These are phyloP conservation scores for Cherax quadricarinatus DNA, from an alignment of 1,140 invertebrate genomes.

Conservation along the genomic window DNA sequence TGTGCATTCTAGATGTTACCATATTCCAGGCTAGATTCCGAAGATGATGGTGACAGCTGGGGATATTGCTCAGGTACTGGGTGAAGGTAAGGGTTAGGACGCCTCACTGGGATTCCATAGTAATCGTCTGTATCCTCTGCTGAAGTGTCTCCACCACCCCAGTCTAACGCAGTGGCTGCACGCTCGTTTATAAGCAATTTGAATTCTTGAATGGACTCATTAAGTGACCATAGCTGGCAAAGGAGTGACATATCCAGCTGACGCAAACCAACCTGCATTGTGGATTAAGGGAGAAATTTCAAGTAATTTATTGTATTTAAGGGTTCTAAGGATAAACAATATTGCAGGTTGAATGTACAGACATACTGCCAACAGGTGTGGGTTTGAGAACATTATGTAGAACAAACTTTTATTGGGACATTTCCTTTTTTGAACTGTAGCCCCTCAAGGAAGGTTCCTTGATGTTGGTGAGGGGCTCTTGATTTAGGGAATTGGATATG, in stretches of 20 bases:
- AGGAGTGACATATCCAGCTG: constrained; percentile 77
- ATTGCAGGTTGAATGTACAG: too few species aligned
- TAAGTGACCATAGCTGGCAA: constrained; percentile 77
- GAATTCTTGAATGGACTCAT: constrained; percentile 77
- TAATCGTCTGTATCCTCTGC: constrained; percentile 73
- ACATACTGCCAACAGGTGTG: too few species aligned
- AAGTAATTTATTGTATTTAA: not conserved
- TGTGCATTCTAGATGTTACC: constrained; percentile 67
- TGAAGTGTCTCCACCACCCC: constrained; percentile 71
- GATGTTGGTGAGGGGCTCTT: too few species aligned
- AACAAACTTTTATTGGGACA: too few species aligned
- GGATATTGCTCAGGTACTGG: constrained; percentile 68
- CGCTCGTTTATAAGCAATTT: constrained; percentile 74
- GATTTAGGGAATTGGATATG: too few species aligned
- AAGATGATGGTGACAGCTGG: constrained; percentile 70
- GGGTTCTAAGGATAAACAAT: too few species aligned
- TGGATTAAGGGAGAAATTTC: not conserved
- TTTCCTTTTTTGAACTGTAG: too few species aligned
- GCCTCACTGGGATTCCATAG: constrained; percentile 71
- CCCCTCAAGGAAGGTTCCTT: too few species aligned
- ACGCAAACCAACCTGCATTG: constrained; percentile 76
- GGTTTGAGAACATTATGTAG: too few species aligned
- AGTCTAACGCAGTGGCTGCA: constrained; percentile 55
- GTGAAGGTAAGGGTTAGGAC: constrained; percentile 70
- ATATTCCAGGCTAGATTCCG: constrained; percentile 72